Conservation (phyloP, 2,888 invertebrate species). For the Cephus spinipes region DNA sequence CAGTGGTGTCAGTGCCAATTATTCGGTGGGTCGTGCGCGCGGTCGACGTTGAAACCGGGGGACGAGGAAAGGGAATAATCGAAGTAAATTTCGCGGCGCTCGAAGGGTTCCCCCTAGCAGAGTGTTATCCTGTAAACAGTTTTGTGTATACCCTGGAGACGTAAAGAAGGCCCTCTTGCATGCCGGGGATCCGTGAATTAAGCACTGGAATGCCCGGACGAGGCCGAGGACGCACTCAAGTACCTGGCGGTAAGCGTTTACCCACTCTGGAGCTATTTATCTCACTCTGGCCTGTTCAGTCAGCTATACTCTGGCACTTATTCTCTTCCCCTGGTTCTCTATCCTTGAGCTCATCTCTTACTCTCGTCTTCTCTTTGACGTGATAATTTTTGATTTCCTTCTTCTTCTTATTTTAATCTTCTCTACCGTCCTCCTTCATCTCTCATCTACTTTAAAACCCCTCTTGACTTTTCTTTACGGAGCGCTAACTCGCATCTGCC, state of each 20-base stretch:
- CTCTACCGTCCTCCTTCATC: constrained; percentile 2
- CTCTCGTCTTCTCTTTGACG: neutral
- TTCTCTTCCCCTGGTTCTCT: neutral
- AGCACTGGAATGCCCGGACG: constrained; percentile 28
- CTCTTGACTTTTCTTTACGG: neutral
- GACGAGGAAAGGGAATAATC: constrained; percentile 14
- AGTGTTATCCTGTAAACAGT: constrained; percentile 11
- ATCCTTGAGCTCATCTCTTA: neutral
- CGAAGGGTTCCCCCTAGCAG: neutral
- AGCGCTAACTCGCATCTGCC: constrained; percentile 23
- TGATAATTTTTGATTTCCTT: neutral
- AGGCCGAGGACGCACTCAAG: constrained; percentile 31
- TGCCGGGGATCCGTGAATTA: no score
- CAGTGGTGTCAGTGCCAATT: constrained; percentile 34
- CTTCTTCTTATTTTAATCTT: neutral
- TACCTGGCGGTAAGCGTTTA: constrained; percentile 38
- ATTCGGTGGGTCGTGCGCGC: constrained; percentile 31
- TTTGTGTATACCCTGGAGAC: neutral
- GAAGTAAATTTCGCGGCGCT: neutral
- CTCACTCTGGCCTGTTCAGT: constrained; percentile 8
- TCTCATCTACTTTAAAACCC: neutral
- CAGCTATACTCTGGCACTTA: constrained; percentile 9
- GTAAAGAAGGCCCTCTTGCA: no score
- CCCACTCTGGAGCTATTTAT: constrained; percentile 21
- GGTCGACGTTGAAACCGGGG: constrained; percentile 19